A percentile compares a stretch with the other conserved stretches of the same genome.
Conservation (phyloP, 2,797 vertebrate species). For the Tiaroga cobitis region DNA sequence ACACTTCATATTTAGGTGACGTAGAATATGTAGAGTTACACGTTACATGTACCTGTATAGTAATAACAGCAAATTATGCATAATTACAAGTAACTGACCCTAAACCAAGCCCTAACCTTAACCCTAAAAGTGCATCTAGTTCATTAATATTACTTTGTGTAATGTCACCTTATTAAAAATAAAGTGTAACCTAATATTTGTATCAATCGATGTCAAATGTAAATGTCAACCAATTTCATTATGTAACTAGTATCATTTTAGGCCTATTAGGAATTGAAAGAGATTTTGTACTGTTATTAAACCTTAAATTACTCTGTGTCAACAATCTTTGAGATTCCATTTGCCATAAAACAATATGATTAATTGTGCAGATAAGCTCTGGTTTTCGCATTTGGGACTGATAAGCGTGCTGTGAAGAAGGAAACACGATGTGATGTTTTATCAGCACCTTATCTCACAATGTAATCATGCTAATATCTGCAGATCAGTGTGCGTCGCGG, state of each 20-base stretch:
- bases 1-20: too few species aligned
- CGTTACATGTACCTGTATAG: too few species aligned
- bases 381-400: slow-evolving; percentile 17
- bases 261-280: not conserved
- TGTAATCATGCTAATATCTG: slow-evolving; percentile 49
- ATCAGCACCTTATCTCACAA: slow-evolving; percentile 42
- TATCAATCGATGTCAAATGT: not conserved
- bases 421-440: slow-evolving; percentile 45
- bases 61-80: too few species aligned
- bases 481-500: slow-evolving; percentile 35
- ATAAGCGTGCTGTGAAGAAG: slow-evolving; percentile 14
- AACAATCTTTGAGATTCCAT: not conserved
- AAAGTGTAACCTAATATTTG: not conserved
- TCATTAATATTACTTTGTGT: too few species aligned
- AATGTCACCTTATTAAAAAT: too few species aligned
- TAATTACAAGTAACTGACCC: too few species aligned
- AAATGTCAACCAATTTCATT: not conserved
- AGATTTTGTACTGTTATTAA: not conserved
- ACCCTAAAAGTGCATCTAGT: too few species aligned
- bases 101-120: too few species aligned
- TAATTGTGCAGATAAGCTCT: slow-evolving; percentile 28
- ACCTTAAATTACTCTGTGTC: not conserved
- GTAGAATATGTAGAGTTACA: too few species aligned
- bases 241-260: not conserved
- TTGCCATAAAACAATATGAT: slow-evolving; percentile 28